Evolutionary conservation across 2,113 vertebrate species (phyloP).

Genomic region (Butorides virescens): DNA sequence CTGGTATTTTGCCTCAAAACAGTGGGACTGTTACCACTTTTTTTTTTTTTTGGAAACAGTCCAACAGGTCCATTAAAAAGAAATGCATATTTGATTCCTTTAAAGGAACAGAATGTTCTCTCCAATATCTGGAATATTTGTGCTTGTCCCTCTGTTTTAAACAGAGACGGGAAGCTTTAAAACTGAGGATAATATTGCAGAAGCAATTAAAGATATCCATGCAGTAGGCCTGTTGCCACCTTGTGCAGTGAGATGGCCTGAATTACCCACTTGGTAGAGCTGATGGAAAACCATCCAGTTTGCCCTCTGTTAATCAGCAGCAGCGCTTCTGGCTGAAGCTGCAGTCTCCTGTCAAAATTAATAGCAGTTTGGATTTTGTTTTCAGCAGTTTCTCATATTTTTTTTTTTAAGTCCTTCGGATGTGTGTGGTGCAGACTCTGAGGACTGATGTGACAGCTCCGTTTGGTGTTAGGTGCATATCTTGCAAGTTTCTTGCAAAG

Average conservation of each 20-base stretch:
- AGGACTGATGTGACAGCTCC: background rate
- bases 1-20: slow-evolving; percentile 43
- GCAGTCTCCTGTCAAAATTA: background rate
- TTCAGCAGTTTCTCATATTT: background rate
- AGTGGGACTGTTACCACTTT: background rate
- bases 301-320: background rate
- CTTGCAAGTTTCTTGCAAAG: background rate
- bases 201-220: background rate
- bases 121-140: background rate
- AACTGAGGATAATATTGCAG: background rate
- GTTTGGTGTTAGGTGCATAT: background rate
- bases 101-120: background rate
- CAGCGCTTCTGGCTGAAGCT: background rate
- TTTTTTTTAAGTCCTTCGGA: background rate
- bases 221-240: background rate
- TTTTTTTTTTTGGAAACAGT: background rate
- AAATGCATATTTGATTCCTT: background rate
- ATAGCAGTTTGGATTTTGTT: background rate
- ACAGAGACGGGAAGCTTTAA: background rate
- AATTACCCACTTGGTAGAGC: background rate
- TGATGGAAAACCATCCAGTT: background rate
- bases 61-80: slow-evolving; percentile 43
- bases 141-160: background rate
- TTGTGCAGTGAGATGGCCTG: background rate
- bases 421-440: background rate